Percentiles rank a stretch among this genome's conserved stretches.
Conservation (phyloP, 2,797 vertebrate genomes). For the Sebastolobus alascanus region DNA sequence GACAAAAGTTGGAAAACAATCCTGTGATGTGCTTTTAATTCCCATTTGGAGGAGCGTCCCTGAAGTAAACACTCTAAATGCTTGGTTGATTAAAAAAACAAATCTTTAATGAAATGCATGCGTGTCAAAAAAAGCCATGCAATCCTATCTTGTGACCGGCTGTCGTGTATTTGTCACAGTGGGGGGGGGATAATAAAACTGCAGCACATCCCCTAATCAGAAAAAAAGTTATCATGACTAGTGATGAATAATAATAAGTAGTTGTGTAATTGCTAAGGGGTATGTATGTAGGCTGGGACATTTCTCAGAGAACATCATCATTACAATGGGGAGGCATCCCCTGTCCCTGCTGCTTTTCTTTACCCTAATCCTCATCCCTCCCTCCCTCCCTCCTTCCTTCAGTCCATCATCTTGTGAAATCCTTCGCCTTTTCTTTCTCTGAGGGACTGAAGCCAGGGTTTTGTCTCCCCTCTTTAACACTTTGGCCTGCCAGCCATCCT, state of each 20-base stretch:
- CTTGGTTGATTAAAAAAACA: background rate
- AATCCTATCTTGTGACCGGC: constrained; percentile 47
- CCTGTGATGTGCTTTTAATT: background rate
- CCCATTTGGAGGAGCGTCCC: background rate
- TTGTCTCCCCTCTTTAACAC: constrained; percentile 72
- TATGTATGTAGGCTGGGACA: constrained; percentile 40
- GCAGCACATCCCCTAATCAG: constrained; percentile 35
- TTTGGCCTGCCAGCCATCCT: constrained; percentile 74
- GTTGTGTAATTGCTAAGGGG: constrained; percentile 45
- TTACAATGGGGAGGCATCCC: constrained; percentile 76
- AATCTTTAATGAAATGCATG: constrained; percentile 12
- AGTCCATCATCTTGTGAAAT: constrained; percentile 82
- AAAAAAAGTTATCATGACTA: constrained; percentile 29
- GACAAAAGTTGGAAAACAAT: background rate
- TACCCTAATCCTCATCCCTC: constrained; percentile 68
- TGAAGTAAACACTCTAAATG: background rate
- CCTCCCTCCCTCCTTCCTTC: constrained; percentile 68
- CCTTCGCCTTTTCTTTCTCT: constrained; percentile 75
- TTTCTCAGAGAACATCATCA: constrained; percentile 74
- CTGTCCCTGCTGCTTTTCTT: constrained; percentile 74
- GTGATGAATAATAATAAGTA: constrained; percentile 51
- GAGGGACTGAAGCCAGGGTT: constrained; percentile 71
- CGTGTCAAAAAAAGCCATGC: constrained; percentile 29
- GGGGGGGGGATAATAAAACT: background rate
- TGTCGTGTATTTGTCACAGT: constrained; percentile 35